These are phyloP conservation scores for Equus quagga DNA, from an alignment of 2,113 vertebrate species.

Conservation along the genomic window DNA sequence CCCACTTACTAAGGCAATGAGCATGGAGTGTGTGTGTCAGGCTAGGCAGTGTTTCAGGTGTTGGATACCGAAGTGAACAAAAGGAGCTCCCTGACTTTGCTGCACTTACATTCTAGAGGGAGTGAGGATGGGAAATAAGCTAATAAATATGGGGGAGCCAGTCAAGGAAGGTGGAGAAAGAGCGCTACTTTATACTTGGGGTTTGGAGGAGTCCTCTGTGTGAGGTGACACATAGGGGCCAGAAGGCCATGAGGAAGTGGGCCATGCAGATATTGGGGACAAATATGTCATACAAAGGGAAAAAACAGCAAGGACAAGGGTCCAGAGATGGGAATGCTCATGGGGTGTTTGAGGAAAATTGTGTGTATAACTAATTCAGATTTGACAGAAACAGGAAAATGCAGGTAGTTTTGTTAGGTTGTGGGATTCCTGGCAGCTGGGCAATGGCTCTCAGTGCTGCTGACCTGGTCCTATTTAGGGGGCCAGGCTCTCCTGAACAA, in stretches of 20 bases:
- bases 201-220: not conserved
- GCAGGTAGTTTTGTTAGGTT: not conserved
- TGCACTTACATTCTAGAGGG: not conserved
- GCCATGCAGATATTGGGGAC: not conserved
- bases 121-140: not conserved
- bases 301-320: not conserved
- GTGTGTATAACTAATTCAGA: not conserved
- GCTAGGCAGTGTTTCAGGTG: not conserved
- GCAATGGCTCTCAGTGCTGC: accelerated
- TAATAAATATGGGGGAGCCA: not conserved
- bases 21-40: accelerated
- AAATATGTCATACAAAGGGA: not conserved
- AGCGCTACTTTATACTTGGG: not conserved
- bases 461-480: accelerated
- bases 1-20: not conserved
- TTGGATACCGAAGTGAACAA: not conserved
- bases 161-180: not conserved
- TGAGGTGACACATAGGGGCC: not conserved
- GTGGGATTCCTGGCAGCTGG: not conserved
- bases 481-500: not conserved
- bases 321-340: not conserved
- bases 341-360: not conserved
- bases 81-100: not conserved
- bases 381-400: not conserved
- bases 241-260: not conserved